These are phyloP conservation scores for Dromas ardeola DNA, from an alignment of 2,113 vertebrate species.

Conservation along the genomic window DNA sequence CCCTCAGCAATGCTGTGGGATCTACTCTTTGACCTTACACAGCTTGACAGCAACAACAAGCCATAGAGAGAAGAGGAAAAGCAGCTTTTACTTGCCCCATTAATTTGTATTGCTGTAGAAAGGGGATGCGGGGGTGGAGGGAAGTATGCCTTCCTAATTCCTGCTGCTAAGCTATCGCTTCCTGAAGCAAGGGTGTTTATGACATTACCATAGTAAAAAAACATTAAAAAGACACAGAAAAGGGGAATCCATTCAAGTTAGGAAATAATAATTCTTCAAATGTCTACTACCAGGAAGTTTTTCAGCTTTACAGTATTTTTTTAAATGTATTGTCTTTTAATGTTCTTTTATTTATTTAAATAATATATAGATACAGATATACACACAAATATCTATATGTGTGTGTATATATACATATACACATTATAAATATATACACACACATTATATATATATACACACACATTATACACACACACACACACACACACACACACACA, in stretches of 20 bases:
- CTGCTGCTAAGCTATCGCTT: not conserved
- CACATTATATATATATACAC: too few species aligned
- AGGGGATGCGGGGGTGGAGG: accelerated
- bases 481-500: too few species aligned
- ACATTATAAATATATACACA: too few species aligned
- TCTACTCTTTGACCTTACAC: not conserved
- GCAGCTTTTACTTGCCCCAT: not conserved
- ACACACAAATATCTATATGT: too few species aligned
- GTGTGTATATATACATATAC: too few species aligned
- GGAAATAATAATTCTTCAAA: not conserved
- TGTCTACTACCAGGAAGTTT: not conserved
- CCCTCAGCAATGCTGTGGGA: not conserved
- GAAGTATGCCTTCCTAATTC: not conserved
- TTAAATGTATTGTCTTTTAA: not conserved
- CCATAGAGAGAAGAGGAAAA: not conserved
- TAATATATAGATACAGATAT: too few species aligned
- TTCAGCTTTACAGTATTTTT: not conserved
- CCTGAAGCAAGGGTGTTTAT: not conserved
- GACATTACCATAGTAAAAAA: not conserved
- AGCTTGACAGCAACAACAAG: not conserved
- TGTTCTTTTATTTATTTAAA: not conserved
- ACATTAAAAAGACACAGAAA: not conserved
- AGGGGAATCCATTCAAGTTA: not conserved
- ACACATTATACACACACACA: too few species aligned
- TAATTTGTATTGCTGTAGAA: not conserved